These are phyloP conservation scores for Metallyticus violacea DNA, from an alignment of 2,888 invertebrate genomes.

Conservation along the genomic window DNA sequence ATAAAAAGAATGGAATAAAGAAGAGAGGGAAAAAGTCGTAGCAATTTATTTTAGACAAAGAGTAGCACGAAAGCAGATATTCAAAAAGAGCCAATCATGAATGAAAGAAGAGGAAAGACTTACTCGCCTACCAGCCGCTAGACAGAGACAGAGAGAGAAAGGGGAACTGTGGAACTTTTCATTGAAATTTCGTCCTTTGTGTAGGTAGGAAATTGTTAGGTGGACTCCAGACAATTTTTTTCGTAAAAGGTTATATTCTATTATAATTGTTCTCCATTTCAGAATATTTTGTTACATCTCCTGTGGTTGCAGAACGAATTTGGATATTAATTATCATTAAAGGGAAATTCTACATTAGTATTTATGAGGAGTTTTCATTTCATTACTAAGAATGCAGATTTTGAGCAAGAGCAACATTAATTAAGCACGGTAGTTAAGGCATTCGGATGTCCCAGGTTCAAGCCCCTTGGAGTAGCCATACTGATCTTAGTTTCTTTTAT, in stretches of 20 bases:
- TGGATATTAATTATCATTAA: no score
- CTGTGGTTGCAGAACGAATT: not conserved
- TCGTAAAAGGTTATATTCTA: not conserved
- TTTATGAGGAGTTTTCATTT: no score
- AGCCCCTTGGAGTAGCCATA: no score
- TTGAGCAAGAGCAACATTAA: no score
- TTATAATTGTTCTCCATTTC: not conserved
- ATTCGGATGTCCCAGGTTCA: no score
- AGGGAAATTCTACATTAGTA: no score
- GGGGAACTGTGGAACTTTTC: not conserved
- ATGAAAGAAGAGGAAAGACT: not conserved
- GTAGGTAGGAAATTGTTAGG: not conserved
- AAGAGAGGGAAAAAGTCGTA: not conserved
- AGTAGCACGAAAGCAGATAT: not conserved
- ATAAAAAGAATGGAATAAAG: not conserved
- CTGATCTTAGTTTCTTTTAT: no score
- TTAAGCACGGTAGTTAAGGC: no score
- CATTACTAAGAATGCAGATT: no score
- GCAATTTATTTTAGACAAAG: not conserved
- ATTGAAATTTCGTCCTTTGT: not conserved
- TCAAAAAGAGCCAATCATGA: not conserved
- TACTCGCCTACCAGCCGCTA: not conserved
- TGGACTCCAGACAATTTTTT: not conserved
- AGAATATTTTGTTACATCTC: not conserved
- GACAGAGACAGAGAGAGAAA: not conserved